A percentile compares a stretch with the other conserved stretches of the same genome.
Conservation (phyloP, 2,888 invertebrate genomes). For the Latrodectus hesperus region DNA sequence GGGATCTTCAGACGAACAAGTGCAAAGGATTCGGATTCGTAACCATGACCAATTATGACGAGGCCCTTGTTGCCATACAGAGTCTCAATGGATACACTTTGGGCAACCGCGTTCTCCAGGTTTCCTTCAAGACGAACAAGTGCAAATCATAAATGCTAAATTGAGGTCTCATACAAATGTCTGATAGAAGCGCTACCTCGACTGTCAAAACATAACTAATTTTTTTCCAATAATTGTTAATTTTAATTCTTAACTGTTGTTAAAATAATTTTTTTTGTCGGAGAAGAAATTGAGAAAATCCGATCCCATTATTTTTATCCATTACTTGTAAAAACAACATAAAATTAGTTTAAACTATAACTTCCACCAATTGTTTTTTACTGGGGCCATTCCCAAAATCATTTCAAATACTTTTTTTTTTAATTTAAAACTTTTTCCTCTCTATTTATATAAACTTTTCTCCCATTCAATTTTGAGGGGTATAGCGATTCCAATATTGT, state of each 20-base stretch:
- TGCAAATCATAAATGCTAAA: slow-evolving; percentile 69
- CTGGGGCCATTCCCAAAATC: no score
- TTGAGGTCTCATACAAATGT: slow-evolving; percentile 8
- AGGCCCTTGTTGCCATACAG: slow-evolving; percentile 96
- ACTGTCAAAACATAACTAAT: slow-evolving; percentile 27
- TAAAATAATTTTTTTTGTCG: slow-evolving; percentile 14
- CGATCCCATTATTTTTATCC: no score
- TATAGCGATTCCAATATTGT: no score
- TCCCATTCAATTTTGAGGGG: no score
- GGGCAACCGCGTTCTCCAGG: slow-evolving; percentile 95
- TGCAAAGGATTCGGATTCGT: slow-evolving; percentile 99
- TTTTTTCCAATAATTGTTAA: slow-evolving; percentile 9
- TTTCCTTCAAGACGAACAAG: slow-evolving; percentile 90
- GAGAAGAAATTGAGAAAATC: slow-evolving; percentile 16
- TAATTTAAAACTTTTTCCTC: no score
- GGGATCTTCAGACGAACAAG: slow-evolving; percentile 95
- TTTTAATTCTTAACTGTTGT: neutral
- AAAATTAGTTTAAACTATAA: no score
- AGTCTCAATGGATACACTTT: slow-evolving; percentile 96
- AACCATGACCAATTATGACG: slow-evolving; percentile 98
- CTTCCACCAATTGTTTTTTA: no score
- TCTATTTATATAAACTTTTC: no score
- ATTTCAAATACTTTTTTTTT: no score
- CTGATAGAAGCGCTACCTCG: slow-evolving; percentile 61
- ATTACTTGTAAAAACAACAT: no score